Percentiles rank a stretch among this genome's conserved stretches.
Conservation (phyloP, 1,140 invertebrate genomes). For the Trichoplusia ni region DNA sequence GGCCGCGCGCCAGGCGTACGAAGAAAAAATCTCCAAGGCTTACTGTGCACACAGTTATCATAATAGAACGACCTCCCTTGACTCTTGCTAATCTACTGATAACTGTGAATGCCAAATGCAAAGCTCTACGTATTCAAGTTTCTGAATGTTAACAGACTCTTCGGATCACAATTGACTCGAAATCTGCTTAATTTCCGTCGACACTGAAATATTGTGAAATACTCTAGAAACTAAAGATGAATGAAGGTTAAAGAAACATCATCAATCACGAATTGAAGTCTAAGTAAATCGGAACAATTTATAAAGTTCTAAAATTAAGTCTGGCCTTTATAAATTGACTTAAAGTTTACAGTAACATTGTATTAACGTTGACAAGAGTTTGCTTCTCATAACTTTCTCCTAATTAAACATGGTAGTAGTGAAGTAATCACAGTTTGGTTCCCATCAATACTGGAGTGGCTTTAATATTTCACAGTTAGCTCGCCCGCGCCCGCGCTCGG, state of each 20-base stretch:
- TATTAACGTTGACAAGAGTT: no score
- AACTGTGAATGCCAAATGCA: no score
- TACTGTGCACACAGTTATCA: conserved; percentile 18
- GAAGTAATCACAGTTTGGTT: background rate
- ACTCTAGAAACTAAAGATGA: conserved; percentile 2
- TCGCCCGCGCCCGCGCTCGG: background rate
- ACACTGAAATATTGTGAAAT: no score
- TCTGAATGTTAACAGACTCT: no score
- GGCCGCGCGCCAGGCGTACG: background rate
- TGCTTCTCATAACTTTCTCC: conserved; percentile 1
- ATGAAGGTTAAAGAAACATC: conserved; percentile 4
- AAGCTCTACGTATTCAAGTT: no score
- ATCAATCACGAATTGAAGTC: conserved; percentile 3
- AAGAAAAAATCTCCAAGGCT: conserved; percentile 20
- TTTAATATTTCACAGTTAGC: conserved; percentile 27
- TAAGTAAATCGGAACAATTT: background rate
- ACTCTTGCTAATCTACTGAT: background rate
- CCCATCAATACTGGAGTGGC: conserved; percentile 14
- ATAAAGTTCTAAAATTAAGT: background rate
- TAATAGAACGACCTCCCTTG: conserved; percentile 2
- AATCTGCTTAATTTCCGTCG: no score
- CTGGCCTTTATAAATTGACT: background rate
- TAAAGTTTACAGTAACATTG: no score
- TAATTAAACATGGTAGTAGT: conserved; percentile 10
- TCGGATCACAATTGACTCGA: no score